Conservation (phyloP, 2,113 vertebrate species). For the Ranitomeya imitator region DNA sequence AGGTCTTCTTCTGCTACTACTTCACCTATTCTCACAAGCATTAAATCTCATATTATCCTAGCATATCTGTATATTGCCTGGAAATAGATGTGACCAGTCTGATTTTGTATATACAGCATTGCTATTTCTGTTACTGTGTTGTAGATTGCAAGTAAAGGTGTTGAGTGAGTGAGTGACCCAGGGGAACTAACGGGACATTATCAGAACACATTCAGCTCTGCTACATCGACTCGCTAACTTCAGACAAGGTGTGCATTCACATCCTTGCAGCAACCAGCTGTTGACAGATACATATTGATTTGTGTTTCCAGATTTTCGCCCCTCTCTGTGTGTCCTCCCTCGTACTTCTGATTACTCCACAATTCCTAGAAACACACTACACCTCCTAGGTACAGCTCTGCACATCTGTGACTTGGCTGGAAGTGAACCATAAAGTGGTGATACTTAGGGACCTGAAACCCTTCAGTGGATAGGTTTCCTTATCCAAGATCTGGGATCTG, state of each 20-base stretch:
- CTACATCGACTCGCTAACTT: background rate
- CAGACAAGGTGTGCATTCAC: background rate
- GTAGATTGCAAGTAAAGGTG: background rate
- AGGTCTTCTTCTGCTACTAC: background rate
- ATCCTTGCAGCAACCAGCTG: background rate
- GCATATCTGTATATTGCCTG: background rate
- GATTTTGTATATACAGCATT: background rate
- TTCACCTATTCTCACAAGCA: background rate
- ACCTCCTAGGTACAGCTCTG: no score
- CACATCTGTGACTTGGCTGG: background rate
- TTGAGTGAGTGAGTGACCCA: background rate
- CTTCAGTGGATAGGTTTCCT: background rate
- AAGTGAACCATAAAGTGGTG: background rate
- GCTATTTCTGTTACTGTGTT: background rate
- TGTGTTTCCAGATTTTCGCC: background rate
- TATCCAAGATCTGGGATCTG: background rate
- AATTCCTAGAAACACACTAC: background rate
- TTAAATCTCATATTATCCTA: no score
- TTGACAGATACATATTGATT: slow-evolving; percentile 6
- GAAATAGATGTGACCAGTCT: background rate
- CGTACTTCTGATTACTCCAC: background rate
- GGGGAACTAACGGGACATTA: background rate
- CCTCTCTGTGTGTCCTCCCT: background rate
- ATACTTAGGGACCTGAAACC: background rate
- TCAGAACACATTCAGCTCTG: background rate